Evolutionary conservation across 2,113 vertebrate genomes (phyloP).

Genomic region (Semnornis frantzii): DNA sequence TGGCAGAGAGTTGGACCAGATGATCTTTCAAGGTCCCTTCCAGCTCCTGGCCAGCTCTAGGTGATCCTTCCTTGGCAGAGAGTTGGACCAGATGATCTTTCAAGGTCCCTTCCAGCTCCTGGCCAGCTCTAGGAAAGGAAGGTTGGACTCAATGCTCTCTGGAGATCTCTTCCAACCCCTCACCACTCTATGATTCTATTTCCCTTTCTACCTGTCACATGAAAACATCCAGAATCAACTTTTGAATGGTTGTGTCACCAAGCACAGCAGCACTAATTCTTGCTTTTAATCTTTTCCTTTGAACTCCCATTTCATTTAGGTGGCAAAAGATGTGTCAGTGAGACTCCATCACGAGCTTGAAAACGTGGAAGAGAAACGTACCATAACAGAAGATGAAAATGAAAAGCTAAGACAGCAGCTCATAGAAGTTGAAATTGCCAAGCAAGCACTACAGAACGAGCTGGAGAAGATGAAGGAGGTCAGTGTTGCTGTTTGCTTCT

Average conservation of each 20-base stretch:
- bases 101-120: no score
- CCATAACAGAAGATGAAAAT: slow-evolving; percentile 96
- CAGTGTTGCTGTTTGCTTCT: slow-evolving; percentile 47
- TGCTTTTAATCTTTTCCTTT: slow-evolving; percentile 3
- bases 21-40: no score
- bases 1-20: no score
- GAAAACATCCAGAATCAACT: background rate
- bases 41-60: no score
- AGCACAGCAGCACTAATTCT: background rate
- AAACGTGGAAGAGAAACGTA: slow-evolving; percentile 97
- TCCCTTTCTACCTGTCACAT: background rate
- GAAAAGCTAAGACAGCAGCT: slow-evolving; percentile 94
- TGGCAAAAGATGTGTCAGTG: slow-evolving; percentile 98
- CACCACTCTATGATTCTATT: background rate
- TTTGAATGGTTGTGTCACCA: background rate
- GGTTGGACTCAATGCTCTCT: no score
- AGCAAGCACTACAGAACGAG: slow-evolving; percentile 95
- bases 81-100: no score
- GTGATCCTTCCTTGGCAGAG: no score
- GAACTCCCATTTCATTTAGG: slow-evolving; percentile 76
- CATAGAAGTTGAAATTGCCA: slow-evolving; percentile 94
- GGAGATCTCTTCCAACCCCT: no score
- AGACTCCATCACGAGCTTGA: slow-evolving; percentile 96
- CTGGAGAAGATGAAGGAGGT: slow-evolving; percentile 97
- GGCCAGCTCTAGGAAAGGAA: no score